These are phyloP conservation scores for Pogonus chalceus DNA, from an alignment of 1,140 invertebrate species.

Conservation along the genomic window DNA sequence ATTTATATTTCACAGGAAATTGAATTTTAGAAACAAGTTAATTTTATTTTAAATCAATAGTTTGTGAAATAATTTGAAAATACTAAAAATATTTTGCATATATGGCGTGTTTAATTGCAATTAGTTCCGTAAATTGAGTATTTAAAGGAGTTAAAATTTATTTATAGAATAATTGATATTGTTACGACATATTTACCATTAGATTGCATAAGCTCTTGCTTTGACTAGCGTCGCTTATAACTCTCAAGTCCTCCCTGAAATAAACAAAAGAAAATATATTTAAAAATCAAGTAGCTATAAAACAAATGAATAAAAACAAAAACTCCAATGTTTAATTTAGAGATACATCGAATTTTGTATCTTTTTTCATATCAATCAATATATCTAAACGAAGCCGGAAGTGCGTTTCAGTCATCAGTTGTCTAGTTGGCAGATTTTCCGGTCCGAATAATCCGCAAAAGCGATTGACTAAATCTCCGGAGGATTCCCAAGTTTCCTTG, in stretches of 20 bases:
- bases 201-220: conserved; percentile 33
- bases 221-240: conserved; percentile 29
- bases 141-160: neutral
- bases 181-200: conserved; percentile 35
- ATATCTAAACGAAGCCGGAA: no score
- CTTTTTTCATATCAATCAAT: no score
- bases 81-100: conserved; percentile 9
- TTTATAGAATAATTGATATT: conserved; percentile 7
- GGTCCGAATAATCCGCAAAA: no score
- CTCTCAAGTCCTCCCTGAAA: conserved; percentile 32
- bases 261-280: conserved; percentile 13
- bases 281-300: no score
- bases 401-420: no score
- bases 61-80: conserved; percentile 10
- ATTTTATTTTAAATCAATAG: conserved; percentile 10
- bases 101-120: neutral
- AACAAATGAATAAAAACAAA: no score
- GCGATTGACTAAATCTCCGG: no score
- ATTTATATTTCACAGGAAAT: no score
- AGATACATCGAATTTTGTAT: no score
- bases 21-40: conserved; percentile 5
- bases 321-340: no score
- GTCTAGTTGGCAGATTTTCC: no score
- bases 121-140: neutral
- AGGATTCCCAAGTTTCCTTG: no score